Base-by-base conservation (phyloP, 2,888 invertebrate genomes). In the Encarsia formosa region DNA sequence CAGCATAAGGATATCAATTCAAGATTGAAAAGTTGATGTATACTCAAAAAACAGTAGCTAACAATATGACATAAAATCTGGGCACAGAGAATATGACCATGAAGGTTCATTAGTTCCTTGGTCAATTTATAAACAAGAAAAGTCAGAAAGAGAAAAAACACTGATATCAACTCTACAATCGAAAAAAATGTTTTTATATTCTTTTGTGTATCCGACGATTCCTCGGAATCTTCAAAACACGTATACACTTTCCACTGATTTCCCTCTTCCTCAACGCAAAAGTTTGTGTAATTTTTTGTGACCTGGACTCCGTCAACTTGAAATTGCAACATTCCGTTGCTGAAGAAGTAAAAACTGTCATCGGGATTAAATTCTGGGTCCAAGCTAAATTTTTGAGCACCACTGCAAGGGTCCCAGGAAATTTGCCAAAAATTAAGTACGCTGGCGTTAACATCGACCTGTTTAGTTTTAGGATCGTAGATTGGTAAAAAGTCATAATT, bases 31-130 rank as follows among this genome's bases (percentile, higher is more conserved):
- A 67, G 48, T 40, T 69, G 64, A 2, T 66, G n/a, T 15, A 61
- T 39, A 2, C 60, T 53, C 5, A 74, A 61, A 4, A 54, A 20
- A 5, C 54, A 23, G 52, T 69, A 74, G 9, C 68, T 68, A n/a
- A 67, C 34, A 38, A 65, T 48, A 20, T 74, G 61, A 2, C 61
- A 58, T 19, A 59, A 61, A 1, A 70, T 59, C 57, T 75, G 69
- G 34, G 63, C 61, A 19, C 71, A 66, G 11, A 75, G 59, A 1
- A 67, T 69, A 4, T 52, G 52, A 0, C 75, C 75, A 23, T 74
- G 74, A 47, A 75, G 62, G 40, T 71, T 75, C 37, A 60, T 57
- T 43, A 75, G 52, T 34, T 73, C 68, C 1, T 71, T 68, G 4
- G 74, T 41, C 11, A 70, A 29, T 8, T 61, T 58, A 42, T 75